Evolutionary conservation across 1,140 invertebrate genomes (phyloP).

Genomic region (Campoletis sonorensis): DNA sequence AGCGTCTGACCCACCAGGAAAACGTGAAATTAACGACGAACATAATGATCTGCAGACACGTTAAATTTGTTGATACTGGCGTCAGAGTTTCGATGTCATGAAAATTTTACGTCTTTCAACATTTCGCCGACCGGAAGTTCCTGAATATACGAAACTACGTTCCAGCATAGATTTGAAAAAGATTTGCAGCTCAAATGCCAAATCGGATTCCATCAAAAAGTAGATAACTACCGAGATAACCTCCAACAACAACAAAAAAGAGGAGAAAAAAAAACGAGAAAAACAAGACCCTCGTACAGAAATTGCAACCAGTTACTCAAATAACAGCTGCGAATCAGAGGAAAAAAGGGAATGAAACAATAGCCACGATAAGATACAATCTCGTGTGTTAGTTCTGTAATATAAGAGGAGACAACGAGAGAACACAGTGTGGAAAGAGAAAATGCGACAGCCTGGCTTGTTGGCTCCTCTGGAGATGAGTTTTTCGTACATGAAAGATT

Average conservation of each 20-base stretch:
- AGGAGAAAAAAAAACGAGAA: too few species aligned
- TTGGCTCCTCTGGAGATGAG: neutral
- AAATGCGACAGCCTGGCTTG: neutral
- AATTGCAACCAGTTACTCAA: conserved; percentile 4
- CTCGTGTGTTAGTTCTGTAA: conserved; percentile 7
- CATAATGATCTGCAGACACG: conserved; percentile 2
- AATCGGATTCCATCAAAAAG: neutral
- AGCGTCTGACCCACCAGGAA: neutral
- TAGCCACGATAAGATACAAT: conserved; percentile 19
- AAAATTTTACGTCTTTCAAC: neutral
- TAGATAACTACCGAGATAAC: neutral
- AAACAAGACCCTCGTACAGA: neutral
- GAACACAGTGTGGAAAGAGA: conserved; percentile 43
- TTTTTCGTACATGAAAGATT: neutral
- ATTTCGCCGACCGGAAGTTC: neutral
- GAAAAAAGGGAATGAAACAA: neutral
- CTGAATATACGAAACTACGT: neutral
- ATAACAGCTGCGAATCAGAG: neutral
- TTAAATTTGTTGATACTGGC: conserved; percentile 19
- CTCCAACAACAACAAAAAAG: too few species aligned
- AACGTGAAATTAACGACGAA: conserved; percentile 1
- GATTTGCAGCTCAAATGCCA: neutral
- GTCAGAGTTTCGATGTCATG: neutral
- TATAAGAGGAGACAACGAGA: neutral
- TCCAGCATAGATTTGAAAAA: neutral